These are phyloP conservation scores for Drosophila nigricruria DNA, from an alignment of 2,888 invertebrate genomes.

Conservation along the genomic window DNA sequence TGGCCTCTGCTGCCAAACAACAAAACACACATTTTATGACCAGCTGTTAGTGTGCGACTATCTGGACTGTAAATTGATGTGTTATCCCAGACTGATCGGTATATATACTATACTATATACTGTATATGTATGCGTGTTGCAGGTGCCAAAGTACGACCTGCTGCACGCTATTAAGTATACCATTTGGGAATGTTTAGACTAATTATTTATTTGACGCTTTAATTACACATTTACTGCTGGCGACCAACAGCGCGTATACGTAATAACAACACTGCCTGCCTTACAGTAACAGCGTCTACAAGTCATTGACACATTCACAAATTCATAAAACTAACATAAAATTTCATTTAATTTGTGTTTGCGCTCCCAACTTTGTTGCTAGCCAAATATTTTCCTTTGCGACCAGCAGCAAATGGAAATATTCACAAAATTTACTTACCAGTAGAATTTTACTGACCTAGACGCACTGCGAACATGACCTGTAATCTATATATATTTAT, in stretches of 20 bases:
- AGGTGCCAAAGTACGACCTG: slow-evolving; percentile 17
- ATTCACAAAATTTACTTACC: not conserved
- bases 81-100: slow-evolving; percentile 18
- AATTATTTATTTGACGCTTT: slow-evolving; percentile 75
- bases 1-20: slow-evolving; percentile 49
- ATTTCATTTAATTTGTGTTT: slow-evolving; percentile 16
- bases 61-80: slow-evolving; percentile 54
- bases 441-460: slow-evolving; percentile 44
- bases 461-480: slow-evolving; percentile 27
- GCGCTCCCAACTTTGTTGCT: not conserved
- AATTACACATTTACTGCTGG: slow-evolving; percentile 71
- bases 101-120: not conserved
- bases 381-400: not conserved
- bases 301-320: slow-evolving; percentile 60
- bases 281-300: slow-evolving; percentile 41
- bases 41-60: slow-evolving; percentile 35
- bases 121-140: not conserved
- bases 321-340: slow-evolving; percentile 42
- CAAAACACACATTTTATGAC: slow-evolving; percentile 47
- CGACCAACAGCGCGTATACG: slow-evolving; percentile 59
- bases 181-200: slow-evolving; percentile 43
- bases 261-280: slow-evolving; percentile 46
- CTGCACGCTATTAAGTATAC: slow-evolving; percentile 18
- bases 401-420: too few relatives aligned
- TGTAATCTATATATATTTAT: slow-evolving; percentile 21